phyloP scores from a whole-genome alignment of 2,888 invertebrate genomes.

The Agriopis aurantiaria region DNA sequence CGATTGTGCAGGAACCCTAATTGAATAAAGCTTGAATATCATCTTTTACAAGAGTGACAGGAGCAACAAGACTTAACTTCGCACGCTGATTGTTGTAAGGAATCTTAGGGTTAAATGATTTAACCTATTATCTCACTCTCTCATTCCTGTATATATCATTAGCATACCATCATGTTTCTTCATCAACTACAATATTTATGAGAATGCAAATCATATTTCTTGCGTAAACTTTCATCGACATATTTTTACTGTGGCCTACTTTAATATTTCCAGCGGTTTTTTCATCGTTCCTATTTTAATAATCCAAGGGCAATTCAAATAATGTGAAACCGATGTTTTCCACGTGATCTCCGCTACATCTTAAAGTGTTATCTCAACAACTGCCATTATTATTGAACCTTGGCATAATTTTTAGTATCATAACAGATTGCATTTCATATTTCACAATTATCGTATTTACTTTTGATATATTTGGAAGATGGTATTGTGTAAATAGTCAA shows the following conservation, averaged over 20 bases:
- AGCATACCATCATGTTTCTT: conserved; percentile 48
- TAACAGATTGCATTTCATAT: conserved; percentile 52
- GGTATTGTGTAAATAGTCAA: conserved; percentile 63
- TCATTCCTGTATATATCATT: conserved; percentile 51
- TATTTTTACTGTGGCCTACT: conserved; percentile 47
- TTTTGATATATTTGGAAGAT: conserved; percentile 64
- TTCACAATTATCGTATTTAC: conserved; percentile 67
- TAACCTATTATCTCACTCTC: conserved; percentile 66
- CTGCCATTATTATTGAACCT: conserved; percentile 74
- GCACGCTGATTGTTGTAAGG: conserved; percentile 81
- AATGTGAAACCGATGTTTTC: conserved; percentile 47
- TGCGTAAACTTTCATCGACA: conserved; percentile 56
- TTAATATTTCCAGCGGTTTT: conserved; percentile 38
- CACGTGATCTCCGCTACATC: conserved; percentile 53
- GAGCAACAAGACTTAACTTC: conserved; percentile 75
- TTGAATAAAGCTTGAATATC: conserved; percentile 77
- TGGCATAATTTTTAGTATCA: conserved; percentile 62
- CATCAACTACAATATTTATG: conserved; percentile 51
- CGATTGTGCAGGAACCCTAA: conserved; percentile 70
- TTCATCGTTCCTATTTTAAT: conserved; percentile 44
- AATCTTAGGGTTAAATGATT: conserved; percentile 79
- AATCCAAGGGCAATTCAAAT: conserved; percentile 48
- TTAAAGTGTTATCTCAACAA: conserved; percentile 70
- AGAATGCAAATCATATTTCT: conserved; percentile 59
- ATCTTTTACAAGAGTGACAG: conserved; percentile 68